Percentiles rank a stretch among this genome's conserved stretches.
Conservation (phyloP, 2,113 vertebrate species). For the Orientallactaga bullata region DNA sequence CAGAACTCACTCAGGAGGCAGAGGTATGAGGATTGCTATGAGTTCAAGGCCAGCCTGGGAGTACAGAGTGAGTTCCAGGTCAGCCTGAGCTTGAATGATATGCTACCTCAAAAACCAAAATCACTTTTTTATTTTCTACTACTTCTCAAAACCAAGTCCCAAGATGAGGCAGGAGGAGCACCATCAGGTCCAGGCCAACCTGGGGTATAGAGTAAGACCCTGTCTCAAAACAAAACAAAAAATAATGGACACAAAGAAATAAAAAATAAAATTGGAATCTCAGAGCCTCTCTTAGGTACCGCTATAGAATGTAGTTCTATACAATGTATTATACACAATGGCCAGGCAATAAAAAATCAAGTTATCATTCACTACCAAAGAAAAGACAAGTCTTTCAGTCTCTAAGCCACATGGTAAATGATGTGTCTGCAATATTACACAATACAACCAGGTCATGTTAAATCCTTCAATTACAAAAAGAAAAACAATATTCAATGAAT, state of each 20-base stretch:
- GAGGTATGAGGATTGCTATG: too few species aligned
- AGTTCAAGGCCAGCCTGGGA: too few species aligned
- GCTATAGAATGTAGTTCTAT: not conserved
- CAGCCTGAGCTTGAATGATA: too few species aligned
- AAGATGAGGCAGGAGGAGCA: too few species aligned
- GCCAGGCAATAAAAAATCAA: not conserved
- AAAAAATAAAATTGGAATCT: not conserved
- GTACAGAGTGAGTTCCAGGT: too few species aligned
- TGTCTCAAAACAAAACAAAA: not conserved
- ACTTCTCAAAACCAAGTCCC: conserved; percentile 27
- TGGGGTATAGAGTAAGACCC: too few species aligned
- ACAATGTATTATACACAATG: not conserved
- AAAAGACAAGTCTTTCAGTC: not conserved
- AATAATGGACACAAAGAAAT: conserved; percentile 29
- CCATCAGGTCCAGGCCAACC: too few species aligned
- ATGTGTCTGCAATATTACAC: not conserved
- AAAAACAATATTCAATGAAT: not conserved
- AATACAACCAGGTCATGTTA: conserved; percentile 7
- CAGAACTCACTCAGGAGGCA: too few species aligned
- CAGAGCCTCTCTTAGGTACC: not conserved
- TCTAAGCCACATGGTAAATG: not conserved
- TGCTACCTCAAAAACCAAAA: not conserved
- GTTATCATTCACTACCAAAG: not conserved
- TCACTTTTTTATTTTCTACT: conserved; percentile 8
- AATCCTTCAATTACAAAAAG: not conserved